phyloP scores from a whole-genome alignment of 2,888 invertebrate species.

The Sympetrum striolatum region DNA sequence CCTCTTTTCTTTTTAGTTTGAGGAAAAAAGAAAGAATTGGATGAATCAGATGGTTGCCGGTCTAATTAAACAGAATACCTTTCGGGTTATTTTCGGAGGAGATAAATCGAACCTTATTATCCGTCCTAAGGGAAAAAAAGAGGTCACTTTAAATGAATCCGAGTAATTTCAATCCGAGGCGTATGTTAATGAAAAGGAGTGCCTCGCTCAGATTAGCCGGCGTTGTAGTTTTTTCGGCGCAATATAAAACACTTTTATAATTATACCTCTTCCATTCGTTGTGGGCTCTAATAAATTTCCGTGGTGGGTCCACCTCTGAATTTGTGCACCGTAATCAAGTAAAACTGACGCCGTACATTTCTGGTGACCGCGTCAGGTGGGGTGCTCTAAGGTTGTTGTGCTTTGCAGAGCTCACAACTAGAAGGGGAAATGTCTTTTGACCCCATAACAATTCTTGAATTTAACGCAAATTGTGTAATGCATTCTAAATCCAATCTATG shows the following conservation, averaged over 20 bases:
- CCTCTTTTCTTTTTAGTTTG: neutral
- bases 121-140: neutral
- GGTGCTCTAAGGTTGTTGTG: too few species aligned
- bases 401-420: too few species aligned
- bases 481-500: too few species aligned
- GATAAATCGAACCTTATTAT: neutral
- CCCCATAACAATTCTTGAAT: too few species aligned
- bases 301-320: neutral
- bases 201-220: neutral
- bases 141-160: neutral
- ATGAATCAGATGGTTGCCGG: neutral
- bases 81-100: neutral
- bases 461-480: too few species aligned
- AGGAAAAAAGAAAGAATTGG: neutral
- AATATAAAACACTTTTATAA: neutral
- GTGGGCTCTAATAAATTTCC: neutral
- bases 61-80: constrained; percentile 11
- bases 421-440: too few species aligned
- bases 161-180: neutral
- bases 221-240: neutral
- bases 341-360: too few species aligned
- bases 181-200: neutral
- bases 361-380: too few species aligned
- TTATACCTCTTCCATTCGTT: neutral
- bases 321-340: neutral